Percentiles rank a stretch among this genome's conserved stretches.
Conservation (phyloP, 2,113 vertebrate species). For the Trematomus loennbergii region DNA sequence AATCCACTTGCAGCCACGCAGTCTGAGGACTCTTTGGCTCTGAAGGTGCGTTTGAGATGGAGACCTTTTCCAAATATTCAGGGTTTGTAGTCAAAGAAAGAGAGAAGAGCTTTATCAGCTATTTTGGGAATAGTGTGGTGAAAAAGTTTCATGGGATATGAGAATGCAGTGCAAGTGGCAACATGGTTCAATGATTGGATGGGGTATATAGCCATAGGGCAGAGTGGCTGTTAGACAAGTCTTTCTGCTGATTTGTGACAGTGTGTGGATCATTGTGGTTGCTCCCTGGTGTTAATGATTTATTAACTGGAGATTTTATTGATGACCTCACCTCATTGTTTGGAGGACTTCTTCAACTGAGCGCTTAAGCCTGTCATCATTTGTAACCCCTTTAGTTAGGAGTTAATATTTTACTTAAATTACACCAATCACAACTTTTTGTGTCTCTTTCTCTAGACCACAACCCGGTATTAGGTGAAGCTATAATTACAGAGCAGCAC, state of each 20-base stretch:
- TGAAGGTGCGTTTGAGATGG: slow-evolving; percentile 35
- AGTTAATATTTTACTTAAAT: slow-evolving; percentile 34
- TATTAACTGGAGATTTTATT: slow-evolving; percentile 47
- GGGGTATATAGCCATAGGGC: neutral
- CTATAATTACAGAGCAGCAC: slow-evolving; percentile 67
- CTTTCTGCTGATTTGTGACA: slow-evolving; percentile 24
- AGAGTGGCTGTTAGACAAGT: slow-evolving; percentile 6
- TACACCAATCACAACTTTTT: slow-evolving; percentile 15
- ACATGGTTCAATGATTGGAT: slow-evolving; percentile 6
- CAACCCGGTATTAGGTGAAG: slow-evolving; percentile 62
- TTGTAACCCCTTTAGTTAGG: slow-evolving; percentile 18
- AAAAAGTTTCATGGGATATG: neutral
- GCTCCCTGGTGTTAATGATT: slow-evolving; percentile 33
- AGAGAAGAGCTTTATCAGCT: neutral
- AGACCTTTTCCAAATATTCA: slow-evolving; percentile 16
- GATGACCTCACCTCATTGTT: slow-evolving; percentile 39
- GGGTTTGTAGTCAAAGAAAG: neutral
- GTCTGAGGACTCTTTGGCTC: slow-evolving; percentile 15
- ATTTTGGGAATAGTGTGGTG: neutral
- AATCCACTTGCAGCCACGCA: slow-evolving; percentile 40
- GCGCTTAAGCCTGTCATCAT: slow-evolving; percentile 22
- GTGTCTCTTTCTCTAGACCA: neutral
- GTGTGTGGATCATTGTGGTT: slow-evolving; percentile 30
- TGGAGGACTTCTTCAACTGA: slow-evolving; percentile 20
- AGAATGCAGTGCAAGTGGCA: slow-evolving; percentile 8